A percentile compares a stretch with the other conserved stretches of the same genome.
Conservation (phyloP, 2,888 invertebrate species). For the Rotaria socialis region DNA sequence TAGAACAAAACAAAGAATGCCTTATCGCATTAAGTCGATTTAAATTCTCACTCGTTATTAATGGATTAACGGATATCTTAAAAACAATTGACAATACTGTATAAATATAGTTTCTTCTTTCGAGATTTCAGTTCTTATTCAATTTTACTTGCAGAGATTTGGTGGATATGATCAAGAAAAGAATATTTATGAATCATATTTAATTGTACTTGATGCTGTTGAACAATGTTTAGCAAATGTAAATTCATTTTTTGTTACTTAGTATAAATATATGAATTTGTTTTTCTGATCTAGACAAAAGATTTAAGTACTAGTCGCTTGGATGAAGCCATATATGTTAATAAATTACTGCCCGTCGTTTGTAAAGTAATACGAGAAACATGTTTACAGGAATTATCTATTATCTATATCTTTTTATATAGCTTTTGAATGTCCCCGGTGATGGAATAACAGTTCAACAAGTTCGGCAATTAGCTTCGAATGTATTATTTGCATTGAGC, state of each 20-base stretch:
- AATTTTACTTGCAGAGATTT: neutral
- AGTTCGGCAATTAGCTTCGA: conserved; percentile 81
- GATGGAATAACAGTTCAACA: conserved; percentile 53
- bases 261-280: neutral
- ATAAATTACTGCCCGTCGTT: conserved; percentile 82
- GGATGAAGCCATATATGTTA: conserved; percentile 93
- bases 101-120: conserved; percentile 51
- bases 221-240: conserved; percentile 77
- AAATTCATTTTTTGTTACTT: neutral
- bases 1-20: conserved; percentile 90
- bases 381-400: neutral
- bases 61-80: conserved; percentile 87
- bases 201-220: conserved; percentile 87
- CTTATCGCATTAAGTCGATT: conserved; percentile 88
- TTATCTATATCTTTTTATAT: neutral
- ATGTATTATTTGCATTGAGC: conserved; percentile 88
- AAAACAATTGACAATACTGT: conserved; percentile 64
- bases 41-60: conserved; percentile 87
- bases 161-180: conserved; percentile 73
- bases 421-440: conserved; percentile 11
- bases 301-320: conserved; percentile 75
- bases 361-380: conserved; percentile 65
- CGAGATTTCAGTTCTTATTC: no score
- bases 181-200: conserved; percentile 82
- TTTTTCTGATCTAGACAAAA: conserved; percentile 69